These are phyloP conservation scores for Athetis lepigone DNA, from an alignment of 2,888 invertebrate species.

Conservation along the genomic window DNA sequence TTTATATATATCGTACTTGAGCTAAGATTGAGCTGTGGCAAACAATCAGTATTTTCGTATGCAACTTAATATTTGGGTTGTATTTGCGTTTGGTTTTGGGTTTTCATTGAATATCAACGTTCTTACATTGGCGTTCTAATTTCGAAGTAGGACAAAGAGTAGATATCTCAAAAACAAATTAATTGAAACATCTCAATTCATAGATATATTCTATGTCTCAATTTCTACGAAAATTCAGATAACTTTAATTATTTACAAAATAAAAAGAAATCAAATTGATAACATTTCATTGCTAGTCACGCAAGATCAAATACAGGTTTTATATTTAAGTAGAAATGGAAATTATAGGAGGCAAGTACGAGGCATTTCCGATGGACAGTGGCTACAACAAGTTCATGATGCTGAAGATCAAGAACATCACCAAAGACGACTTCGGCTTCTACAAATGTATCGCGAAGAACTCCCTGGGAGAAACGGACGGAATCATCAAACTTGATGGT, in stretches of 20 bases:
- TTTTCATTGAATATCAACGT: constrained; percentile 45
- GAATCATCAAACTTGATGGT: constrained; percentile 97
- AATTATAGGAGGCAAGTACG: constrained; percentile 96
- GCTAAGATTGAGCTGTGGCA: constrained; percentile 7
- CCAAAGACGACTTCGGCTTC: constrained; percentile 95
- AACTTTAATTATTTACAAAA: not conserved
- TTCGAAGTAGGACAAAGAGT: constrained; percentile 48
- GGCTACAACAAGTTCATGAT: constrained; percentile 98
- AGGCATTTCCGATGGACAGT: constrained; percentile 95
- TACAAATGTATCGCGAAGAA: constrained; percentile 98
- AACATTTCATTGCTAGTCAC: constrained; percentile 17
- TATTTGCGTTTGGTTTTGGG: constrained; percentile 39
- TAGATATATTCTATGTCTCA: constrained; percentile 29
- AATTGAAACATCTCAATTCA: no score
- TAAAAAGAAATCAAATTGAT: not conserved
- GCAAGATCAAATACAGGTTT: constrained; percentile 75
- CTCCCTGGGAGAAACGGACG: constrained; percentile 97
- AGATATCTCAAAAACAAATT: constrained; percentile 47
- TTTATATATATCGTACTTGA: no score
- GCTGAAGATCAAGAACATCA: constrained; percentile 96
- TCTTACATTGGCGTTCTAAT: constrained; percentile 37
- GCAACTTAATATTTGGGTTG: constrained; percentile 33
- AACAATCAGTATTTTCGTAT: constrained; percentile 36
- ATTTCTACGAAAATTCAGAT: constrained; percentile 13
- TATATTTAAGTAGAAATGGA: constrained; percentile 92